Evolutionary conservation across 2,888 invertebrate genomes (phyloP), one percentile per base, ranked within the genome.

Genomic region (Platycheirus albimanus): DNA sequence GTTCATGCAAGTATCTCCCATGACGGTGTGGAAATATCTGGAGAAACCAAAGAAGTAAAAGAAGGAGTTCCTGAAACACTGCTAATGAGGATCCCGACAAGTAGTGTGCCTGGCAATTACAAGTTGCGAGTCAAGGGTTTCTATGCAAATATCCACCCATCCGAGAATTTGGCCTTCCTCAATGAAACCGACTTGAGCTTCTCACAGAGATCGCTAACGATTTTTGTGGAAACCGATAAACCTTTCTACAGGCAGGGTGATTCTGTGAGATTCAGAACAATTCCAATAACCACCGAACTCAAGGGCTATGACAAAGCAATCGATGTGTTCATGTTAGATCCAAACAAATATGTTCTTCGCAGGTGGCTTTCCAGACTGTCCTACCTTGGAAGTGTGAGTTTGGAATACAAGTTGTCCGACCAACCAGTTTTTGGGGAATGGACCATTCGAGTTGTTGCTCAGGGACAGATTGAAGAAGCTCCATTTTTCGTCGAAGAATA

Each of bases 191-290:
- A 93, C 79, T 92, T 98, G 8, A 92, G 92, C 0, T 98, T 97
- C 91, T 96, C 96, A 0, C 94, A 95, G 86, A 92, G 97, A 52
- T 96, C 97, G 70, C 96, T 97, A 94, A 97, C 97, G 1, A 96
- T 98, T 85, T 97, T 98, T 89, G 95, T 98, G 85, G 97, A 97
- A 90, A 94, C 96, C 88, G 97, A 98, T 90, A 97, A 97, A 88
- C 97, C 98, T 0, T 94, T 97, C 6, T 98, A 98, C 88, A 96
- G 94, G 94, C 97, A 97, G 90, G 94, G 95, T 5, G 96, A 98
- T 90, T 95, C 92, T 94, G 96, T 97, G 1, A 93, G 94, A 71
- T 97, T 98, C 90, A 94, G 98, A 56, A 94, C 96, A 19, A 95
- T 98, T 84, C 97, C 97, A 0, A 96, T 98, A 87, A 95, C 95